Percentiles rank a stretch among this genome's conserved stretches.
phyloP scores from a whole-genome alignment of 2,797 vertebrate species.

The Lacerta bilineata region DNA sequence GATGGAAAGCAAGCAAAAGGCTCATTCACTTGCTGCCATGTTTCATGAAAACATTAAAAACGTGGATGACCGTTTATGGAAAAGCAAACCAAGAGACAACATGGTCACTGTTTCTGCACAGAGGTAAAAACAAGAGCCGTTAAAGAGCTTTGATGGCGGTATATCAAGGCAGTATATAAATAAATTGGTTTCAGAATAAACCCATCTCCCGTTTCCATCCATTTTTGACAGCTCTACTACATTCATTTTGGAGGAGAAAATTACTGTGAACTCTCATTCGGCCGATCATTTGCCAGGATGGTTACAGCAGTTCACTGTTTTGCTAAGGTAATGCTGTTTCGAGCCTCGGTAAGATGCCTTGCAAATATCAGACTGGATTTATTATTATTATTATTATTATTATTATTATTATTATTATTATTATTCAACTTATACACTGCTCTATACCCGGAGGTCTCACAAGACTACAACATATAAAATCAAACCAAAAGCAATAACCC shows the following conservation, averaged over 20 bases:
- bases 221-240: constrained; percentile 65
- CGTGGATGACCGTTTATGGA: constrained; percentile 91
- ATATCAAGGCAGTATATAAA: background rate
- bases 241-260: constrained; percentile 66
- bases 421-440: no score
- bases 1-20: constrained; percentile 83
- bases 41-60: constrained; percentile 88
- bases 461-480: no score
- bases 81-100: constrained; percentile 63
- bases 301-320: constrained; percentile 87
- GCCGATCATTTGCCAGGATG: constrained; percentile 82
- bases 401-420: no score
- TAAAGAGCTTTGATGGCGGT: background rate
- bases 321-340: constrained; percentile 84
- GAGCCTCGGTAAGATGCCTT: background rate
- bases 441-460: no score
- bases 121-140: constrained; percentile 68
- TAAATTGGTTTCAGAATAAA: background rate
- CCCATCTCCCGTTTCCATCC: background rate
- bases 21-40: constrained; percentile 80
- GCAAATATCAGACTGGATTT: no score
- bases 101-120: constrained; percentile 18
- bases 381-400: no score
- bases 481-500: no score
- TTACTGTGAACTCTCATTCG: constrained; percentile 71